These are phyloP conservation scores for Pandion haliaetus DNA, from an alignment of 2,113 vertebrate species.

Conservation along the genomic window DNA sequence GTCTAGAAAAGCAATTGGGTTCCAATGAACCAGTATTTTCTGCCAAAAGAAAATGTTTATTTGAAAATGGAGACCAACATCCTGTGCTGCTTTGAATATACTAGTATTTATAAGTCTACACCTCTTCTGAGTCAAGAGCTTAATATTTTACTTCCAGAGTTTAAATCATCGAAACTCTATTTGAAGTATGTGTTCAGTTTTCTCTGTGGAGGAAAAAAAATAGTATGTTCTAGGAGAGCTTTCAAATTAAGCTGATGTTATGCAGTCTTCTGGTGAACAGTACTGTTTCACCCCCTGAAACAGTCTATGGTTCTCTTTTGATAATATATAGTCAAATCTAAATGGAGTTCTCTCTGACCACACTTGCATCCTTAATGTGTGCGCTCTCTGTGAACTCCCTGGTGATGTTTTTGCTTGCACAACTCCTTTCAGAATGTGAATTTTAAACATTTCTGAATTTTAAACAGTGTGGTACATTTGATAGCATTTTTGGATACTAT, in stretches of 20 bases:
- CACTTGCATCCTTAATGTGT: background rate
- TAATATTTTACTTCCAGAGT: background rate
- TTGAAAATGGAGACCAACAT: background rate
- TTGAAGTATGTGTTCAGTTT: background rate
- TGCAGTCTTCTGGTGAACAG: background rate
- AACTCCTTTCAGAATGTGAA: background rate
- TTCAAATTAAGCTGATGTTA: background rate
- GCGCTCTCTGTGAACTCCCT: fast-evolving
- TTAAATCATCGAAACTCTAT: background rate
- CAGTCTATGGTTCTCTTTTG: background rate
- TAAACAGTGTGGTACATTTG: background rate
- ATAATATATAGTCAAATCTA: background rate
- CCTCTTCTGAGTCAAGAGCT: background rate
- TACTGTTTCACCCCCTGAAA: background rate
- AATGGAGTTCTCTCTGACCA: background rate
- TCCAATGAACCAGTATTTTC: background rate
- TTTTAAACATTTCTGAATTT: background rate
- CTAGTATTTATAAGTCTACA: background rate
- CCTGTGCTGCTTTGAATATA: background rate
- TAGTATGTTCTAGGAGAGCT: background rate
- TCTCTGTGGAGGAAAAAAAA: background rate
- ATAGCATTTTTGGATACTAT: background rate
- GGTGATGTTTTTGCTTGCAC: background rate
- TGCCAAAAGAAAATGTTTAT: background rate
- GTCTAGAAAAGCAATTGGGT: background rate